Evolutionary conservation across 2,113 vertebrate species (phyloP), one percentile per base, ranked within the genome.

Genomic region (Pungitius pungitius): DNA sequence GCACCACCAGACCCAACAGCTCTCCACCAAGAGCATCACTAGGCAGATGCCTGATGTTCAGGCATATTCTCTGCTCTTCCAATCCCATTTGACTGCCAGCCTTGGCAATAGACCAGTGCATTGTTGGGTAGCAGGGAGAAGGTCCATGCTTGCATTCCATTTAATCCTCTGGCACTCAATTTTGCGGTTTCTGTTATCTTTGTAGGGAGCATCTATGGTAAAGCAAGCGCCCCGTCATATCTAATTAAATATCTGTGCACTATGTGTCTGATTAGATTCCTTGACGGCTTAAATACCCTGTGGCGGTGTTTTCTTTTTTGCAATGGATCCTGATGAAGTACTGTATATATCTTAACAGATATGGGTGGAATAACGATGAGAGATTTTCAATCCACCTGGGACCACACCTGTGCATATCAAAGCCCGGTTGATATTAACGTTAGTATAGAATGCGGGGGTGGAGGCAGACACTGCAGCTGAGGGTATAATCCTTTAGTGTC

Each of bases 201-300:
- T 83, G 82, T 60, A 66, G 17, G 51, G 65, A 85, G 81, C 79
- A 72, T 86, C 62, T 86, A 66, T 84, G 78, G 72, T 68, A 30
- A 35, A 77, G n/a, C 42, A 12, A 62, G 37, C 47, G 47, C 63
- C 40, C 43, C 40, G 67, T 68, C 75, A 70, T 35, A 67, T 85
- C 86, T 60, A 79, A 85, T 87, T 15, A 78, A 3, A n/a, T 68
- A 61, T 51, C 13, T 42, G 49, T 51, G 49, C 49, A 39, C 39
- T 47, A 18, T 33, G 73, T 70, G n/a, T 78, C 69, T 83, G 83
- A 90, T 87, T 77, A 88, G 63, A 83, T 82, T 67, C 39, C 0
- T 73, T 79, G 1, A 67, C 59, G 68, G 63, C 73, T 69, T 26
- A 49, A 5, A 52, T n/a, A n/a, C 72, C 61, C 87, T 60, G 47